phyloP scores from a whole-genome alignment of 2,113 vertebrate species.

The Cyphomyrus plagiostoma region DNA sequence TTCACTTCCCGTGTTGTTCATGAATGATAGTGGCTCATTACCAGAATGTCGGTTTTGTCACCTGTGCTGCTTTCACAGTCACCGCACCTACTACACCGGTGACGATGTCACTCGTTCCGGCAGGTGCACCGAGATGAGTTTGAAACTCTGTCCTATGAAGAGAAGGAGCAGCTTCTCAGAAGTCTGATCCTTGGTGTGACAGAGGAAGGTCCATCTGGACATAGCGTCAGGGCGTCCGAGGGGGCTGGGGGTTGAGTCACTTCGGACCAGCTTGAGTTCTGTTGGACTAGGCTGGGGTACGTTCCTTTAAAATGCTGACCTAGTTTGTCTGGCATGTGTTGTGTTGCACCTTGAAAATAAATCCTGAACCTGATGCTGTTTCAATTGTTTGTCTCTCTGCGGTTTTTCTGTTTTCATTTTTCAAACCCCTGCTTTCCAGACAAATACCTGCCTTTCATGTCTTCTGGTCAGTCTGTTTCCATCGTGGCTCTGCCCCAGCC shows the following conservation, averaged over 20 bases:
- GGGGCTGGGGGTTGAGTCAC: background rate
- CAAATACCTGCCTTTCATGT: background rate
- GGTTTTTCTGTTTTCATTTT: background rate
- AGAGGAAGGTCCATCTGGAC: background rate
- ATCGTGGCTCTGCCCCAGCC: background rate
- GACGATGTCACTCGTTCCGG: constrained; percentile 12
- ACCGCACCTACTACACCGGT: background rate
- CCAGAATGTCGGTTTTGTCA: background rate
- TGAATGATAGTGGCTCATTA: background rate
- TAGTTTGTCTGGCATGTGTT: background rate
- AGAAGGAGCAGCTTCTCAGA: constrained; percentile 54
- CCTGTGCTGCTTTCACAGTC: constrained; percentile 12
- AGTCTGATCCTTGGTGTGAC: constrained; percentile 51
- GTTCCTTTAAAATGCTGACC: background rate
- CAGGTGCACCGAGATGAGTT: constrained; percentile 65
- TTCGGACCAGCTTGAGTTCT: background rate
- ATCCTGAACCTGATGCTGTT: background rate
- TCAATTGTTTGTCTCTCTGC: background rate
- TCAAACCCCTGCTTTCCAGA: background rate
- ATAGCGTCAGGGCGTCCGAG: background rate
- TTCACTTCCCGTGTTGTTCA: background rate
- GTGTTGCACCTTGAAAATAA: background rate
- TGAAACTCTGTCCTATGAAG: constrained; percentile 48
- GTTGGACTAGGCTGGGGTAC: background rate
- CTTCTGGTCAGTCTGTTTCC: background rate